Evolutionary conservation across 2,113 vertebrate genomes (phyloP).

Genomic region (Prolemur simus): DNA sequence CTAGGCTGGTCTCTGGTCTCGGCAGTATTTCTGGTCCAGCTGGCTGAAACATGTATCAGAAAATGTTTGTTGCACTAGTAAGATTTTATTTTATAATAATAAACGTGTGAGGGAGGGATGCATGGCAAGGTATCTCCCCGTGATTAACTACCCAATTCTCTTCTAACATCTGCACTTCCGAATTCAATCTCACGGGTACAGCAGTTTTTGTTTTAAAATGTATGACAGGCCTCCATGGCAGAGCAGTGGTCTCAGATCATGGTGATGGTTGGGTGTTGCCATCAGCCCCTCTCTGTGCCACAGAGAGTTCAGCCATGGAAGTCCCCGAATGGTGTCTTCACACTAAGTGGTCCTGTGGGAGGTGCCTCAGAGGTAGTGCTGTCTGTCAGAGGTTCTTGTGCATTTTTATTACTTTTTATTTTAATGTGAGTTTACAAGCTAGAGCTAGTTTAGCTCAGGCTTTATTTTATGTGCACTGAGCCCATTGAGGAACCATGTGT

Average conservation of each 20-base stretch:
- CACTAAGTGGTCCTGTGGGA: too few relatives aligned
- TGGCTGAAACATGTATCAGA: background rate
- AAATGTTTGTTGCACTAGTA: background rate
- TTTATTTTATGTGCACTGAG: background rate
- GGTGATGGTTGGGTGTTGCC: fast-evolving
- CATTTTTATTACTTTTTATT: background rate
- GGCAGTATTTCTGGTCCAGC: background rate
- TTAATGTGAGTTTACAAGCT: background rate
- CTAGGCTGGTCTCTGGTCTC: background rate
- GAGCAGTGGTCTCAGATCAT: background rate
- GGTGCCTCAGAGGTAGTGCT: too few relatives aligned
- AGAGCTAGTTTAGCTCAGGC: background rate
- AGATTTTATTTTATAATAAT: background rate
- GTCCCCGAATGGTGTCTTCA: background rate
- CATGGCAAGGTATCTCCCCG: fast-evolving
- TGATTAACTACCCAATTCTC: background rate
- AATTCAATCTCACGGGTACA: background rate
- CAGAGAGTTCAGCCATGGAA: background rate
- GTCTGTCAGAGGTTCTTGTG: background rate
- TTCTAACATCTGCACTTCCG: background rate
- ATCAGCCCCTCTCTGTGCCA: background rate
- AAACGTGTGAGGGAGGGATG: background rate
- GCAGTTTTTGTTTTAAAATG: background rate
- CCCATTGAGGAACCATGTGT: fast-evolving
- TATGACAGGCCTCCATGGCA: background rate